These are phyloP conservation scores for Andricus quercusramuli DNA, from an alignment of 2,888 invertebrate species.

Conservation along the genomic window DNA sequence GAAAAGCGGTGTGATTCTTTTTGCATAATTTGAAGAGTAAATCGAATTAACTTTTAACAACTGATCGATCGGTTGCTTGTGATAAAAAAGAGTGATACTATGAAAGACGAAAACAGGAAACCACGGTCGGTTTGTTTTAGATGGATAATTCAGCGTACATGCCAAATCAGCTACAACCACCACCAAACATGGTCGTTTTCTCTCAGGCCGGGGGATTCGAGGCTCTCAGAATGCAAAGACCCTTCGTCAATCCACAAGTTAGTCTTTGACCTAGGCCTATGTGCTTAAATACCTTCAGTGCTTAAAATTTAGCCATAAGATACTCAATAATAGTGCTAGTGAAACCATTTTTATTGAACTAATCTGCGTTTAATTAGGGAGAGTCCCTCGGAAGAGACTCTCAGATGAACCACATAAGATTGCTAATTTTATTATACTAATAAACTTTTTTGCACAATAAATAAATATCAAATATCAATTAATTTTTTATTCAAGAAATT, in stretches of 20 bases:
- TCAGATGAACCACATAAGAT: too few species aligned
- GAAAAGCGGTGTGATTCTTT: not conserved
- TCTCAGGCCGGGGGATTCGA: constrained; percentile 88
- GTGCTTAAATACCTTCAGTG: constrained; percentile 49
- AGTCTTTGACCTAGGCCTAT: constrained; percentile 67
- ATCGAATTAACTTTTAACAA: not conserved
- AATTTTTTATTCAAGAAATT: too few species aligned
- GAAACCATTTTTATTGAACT: not conserved
- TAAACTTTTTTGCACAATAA: too few species aligned
- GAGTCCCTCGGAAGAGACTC: not conserved
- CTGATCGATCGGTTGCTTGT: constrained; percentile 19
- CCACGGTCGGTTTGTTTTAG: constrained; percentile 74
- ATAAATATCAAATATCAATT: too few species aligned
- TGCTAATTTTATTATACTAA: too few species aligned
- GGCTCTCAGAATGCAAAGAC: constrained; percentile 87
- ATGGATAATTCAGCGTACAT: constrained; percentile 89
- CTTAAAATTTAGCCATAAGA: not conserved
- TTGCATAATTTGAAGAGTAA: not conserved
- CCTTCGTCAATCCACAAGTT: constrained; percentile 86
- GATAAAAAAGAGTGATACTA: constrained; percentile 39
- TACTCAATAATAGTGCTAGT: not conserved
- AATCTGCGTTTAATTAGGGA: not conserved
- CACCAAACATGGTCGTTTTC: constrained; percentile 83
- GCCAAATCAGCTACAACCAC: constrained; percentile 86
- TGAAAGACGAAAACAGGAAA: constrained; percentile 55